A percentile compares a stretch with the other conserved stretches of the same genome.
Conservation (phyloP, 1,140 invertebrate species). For the Eriosoma lanigerum region DNA sequence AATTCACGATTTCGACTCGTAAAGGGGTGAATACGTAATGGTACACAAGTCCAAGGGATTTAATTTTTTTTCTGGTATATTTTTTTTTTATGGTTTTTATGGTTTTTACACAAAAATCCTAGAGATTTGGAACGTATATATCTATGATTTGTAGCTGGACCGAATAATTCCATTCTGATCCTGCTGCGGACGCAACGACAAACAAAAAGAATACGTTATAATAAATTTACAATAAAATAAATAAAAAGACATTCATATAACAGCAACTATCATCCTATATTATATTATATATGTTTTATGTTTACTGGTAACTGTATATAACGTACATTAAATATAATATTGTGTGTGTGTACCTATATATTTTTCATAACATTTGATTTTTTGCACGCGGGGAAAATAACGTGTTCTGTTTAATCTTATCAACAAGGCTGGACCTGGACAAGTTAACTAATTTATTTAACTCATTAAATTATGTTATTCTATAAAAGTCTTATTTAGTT, state of each 20-base stretch:
- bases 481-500: too few relatives aligned
- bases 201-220: constrained; percentile 50
- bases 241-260: neutral
- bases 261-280: too few relatives aligned
- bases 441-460: too few relatives aligned
- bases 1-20: neutral
- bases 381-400: too few relatives aligned
- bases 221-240: constrained; percentile 47
- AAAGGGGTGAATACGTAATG: constrained; percentile 14
- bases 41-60: neutral
- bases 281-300: too few relatives aligned
- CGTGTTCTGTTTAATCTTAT: too few relatives aligned
- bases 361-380: too few relatives aligned
- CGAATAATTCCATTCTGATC: constrained; percentile 29
- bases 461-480: too few relatives aligned
- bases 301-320: too few relatives aligned
- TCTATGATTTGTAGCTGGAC: constrained; percentile 40
- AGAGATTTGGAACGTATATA: constrained; percentile 28
- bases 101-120: constrained; percentile 15
- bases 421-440: too few relatives aligned
- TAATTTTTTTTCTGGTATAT: neutral
- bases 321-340: too few relatives aligned
- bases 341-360: too few relatives aligned
- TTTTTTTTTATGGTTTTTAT: neutral
- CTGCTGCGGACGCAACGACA: neutral